Conservation (phyloP, 2,113 vertebrate species). For the Monarcha castaneiventris region DNA sequence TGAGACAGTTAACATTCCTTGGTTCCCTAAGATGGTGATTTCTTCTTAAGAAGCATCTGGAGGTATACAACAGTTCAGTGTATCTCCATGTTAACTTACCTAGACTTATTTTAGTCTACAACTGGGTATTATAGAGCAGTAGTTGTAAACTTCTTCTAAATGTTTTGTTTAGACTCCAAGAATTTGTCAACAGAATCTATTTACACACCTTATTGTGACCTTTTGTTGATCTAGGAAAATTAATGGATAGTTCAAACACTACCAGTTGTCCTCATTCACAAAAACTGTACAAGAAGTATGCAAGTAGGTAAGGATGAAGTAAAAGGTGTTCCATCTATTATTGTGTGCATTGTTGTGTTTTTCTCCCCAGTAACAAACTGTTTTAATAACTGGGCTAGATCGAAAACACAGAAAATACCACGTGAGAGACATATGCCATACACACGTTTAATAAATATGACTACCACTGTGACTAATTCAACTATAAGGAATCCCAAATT, state of each 20-base stretch:
- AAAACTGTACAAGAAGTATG: neutral
- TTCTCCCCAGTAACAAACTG: neutral
- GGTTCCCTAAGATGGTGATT: neutral
- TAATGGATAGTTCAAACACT: neutral
- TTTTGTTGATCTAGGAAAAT: neutral
- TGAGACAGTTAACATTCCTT: neutral
- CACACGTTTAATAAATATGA: neutral
- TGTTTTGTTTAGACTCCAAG: neutral
- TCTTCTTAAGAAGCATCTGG: neutral
- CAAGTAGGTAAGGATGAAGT: neutral
- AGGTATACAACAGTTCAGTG: neutral
- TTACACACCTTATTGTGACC: neutral
- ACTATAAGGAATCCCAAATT: neutral
- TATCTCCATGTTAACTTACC: neutral
- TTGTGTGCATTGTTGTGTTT: neutral
- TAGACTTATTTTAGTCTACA: neutral
- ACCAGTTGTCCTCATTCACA: neutral
- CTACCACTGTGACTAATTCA: neutral
- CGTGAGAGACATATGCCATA: neutral
- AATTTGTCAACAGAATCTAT: neutral
- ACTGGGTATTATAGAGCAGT: neutral
- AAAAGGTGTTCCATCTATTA: neutral
- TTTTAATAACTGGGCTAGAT: neutral
- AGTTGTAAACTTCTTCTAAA: neutral
- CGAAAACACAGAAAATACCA: neutral